Base-by-base conservation (phyloP, 2,797 vertebrate genomes). In the Malacoraja senta region DNA sequence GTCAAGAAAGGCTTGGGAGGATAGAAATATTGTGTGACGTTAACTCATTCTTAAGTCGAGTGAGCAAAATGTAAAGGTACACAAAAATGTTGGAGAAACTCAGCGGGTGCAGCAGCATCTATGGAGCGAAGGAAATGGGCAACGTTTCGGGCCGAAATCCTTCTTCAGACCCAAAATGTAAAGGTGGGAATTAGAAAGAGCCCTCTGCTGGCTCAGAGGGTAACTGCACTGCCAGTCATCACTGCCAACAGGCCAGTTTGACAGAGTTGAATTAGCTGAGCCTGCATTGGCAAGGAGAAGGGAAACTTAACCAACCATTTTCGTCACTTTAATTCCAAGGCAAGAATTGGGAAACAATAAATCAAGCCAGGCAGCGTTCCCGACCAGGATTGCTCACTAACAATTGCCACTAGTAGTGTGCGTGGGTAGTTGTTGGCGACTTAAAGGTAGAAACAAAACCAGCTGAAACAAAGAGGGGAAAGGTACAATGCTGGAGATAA, bases 401-500 rank as follows among this genome's bases (percentile, higher is more conserved):
- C n/a, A 17, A 65, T 63, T 63, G 7, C 2, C 17, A 32, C 15
- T 35, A 12, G n/a, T 32, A n/a, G 15, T 68, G n/a, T 88, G 84
- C 63, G 38, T 88, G 84, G 61, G 61, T 32, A 86, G 83, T 32
- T 86, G 83, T 86, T 86, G 84, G 61, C 8, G 32, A 88, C 61
- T 88, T 38, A 65, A 19, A 88, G 29, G 84, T 32, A 21, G 71
- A 88, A 88, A 88, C 61, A 65, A 88, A 88, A 88, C n/a, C n/a
- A 68, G 84, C 63, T 68, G 84, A 68, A 88, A 88, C 84, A 88
- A 88, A 88, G 19, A 88, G n/a, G 61, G n/a, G n/a, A 74, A 68
- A 21, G 17, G 84, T 19, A 68, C 84, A 88, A 88, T 68, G 9
- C 84, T 35, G n/a, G 0, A 35, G 84, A 88, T 88, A 65, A 88